Percentiles rank a stretch among this genome's conserved stretches.
Conservation (phyloP, 2,113 vertebrate genomes). For the Malurus alboscapulatus region DNA sequence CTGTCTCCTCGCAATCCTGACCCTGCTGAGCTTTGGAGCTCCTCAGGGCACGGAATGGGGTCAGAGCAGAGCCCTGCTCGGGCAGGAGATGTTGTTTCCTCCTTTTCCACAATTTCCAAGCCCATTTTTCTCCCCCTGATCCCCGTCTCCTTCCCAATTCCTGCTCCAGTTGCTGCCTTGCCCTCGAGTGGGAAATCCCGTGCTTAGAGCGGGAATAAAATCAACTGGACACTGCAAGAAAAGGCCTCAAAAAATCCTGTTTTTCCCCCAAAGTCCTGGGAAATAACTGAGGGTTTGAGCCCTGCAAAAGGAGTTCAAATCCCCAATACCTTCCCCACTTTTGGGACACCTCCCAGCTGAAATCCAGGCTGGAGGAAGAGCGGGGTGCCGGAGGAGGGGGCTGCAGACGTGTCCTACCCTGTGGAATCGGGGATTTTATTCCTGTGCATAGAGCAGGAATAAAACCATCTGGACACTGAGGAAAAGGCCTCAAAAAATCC, state of each 20-base stretch:
- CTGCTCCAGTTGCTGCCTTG: background rate
- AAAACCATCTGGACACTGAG: no score
- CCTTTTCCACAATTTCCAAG: background rate
- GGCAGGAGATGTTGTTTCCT: background rate
- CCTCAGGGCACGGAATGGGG: accelerated
- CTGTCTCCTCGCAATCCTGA: background rate
- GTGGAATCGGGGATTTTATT: no score
- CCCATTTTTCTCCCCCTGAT: background rate
- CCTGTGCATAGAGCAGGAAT: no score
- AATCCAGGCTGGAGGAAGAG: no score
- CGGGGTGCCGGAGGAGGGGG: no score
- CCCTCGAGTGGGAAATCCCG: background rate
- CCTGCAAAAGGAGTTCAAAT: no score
- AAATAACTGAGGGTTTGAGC: no score
- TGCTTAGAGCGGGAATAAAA: background rate
- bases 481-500: background rate
- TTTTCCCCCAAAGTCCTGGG: no score
- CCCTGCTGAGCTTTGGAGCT: background rate
- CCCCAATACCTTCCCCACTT: no score
- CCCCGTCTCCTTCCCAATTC: background rate
- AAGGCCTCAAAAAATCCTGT: background rate
- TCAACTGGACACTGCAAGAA: background rate
- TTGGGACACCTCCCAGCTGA: no score
- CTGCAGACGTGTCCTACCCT: no score
- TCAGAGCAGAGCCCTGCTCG: background rate